Conservation (phyloP, 2,888 invertebrate genomes). For the Spodoptera exigua region DNA sequence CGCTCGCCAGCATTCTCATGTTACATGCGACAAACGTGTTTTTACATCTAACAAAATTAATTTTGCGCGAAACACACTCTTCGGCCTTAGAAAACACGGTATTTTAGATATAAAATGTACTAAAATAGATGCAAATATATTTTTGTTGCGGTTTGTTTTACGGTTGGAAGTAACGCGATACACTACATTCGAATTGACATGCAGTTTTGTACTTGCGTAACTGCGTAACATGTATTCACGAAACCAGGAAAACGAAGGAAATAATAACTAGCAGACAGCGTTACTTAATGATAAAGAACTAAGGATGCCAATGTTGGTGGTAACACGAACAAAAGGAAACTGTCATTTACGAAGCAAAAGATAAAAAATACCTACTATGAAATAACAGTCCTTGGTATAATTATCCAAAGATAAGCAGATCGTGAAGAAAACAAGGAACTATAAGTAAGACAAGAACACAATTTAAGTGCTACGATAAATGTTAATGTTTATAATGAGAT, state of each 20-base stretch:
- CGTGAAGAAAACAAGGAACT: slow-evolving; percentile 30
- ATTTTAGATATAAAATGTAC: slow-evolving; percentile 43
- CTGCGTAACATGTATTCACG: slow-evolving; percentile 36
- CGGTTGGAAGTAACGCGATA: slow-evolving; percentile 66
- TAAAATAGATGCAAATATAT: slow-evolving; percentile 38
- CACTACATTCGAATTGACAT: slow-evolving; percentile 59
- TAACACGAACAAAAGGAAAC: slow-evolving; percentile 7
- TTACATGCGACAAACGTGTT: slow-evolving; percentile 68
- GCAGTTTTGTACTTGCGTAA: slow-evolving; percentile 56
- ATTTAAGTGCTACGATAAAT: slow-evolving; percentile 22
- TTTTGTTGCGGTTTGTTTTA: slow-evolving; percentile 64
- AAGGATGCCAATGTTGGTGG: neutral
- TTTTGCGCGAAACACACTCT: slow-evolving; percentile 61
- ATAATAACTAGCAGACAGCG: slow-evolving; percentile 1
- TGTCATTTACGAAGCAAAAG: neutral
- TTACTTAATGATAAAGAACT: slow-evolving; percentile 4
- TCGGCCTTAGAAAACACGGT: slow-evolving; percentile 56
- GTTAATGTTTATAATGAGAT: slow-evolving; percentile 29
- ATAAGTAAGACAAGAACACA: slow-evolving; percentile 3
- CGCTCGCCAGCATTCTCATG: slow-evolving; percentile 73
- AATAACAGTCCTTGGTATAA: neutral
- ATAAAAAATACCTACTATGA: neutral
- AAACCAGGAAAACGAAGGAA: slow-evolving; percentile 43
- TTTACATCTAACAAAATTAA: slow-evolving; percentile 58
- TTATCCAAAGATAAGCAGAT: slow-evolving; percentile 3